These are phyloP conservation scores for Metacarcinus magister DNA, from an alignment of 2,888 invertebrate species.

Conservation along the genomic window DNA sequence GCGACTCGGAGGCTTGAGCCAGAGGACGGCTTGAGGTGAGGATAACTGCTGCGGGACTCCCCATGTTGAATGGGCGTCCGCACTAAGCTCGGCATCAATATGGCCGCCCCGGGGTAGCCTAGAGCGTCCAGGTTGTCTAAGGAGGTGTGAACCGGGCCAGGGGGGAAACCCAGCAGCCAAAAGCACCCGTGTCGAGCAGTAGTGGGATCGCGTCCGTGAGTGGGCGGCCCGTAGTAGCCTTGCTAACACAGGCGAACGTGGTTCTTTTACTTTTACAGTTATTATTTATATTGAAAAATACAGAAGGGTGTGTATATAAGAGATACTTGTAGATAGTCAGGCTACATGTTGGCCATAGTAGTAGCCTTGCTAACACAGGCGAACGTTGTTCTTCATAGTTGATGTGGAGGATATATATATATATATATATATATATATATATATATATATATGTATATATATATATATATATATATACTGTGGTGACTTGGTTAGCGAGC, in stretches of 20 bases:
- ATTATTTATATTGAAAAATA: not conserved
- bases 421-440: too few relatives aligned
- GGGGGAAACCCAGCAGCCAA: slow-evolving; percentile 99
- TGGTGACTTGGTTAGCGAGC: too few relatives aligned
- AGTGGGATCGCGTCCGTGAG: slow-evolving; percentile 99
- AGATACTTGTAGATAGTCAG: too few relatives aligned
- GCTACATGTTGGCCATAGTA: too few relatives aligned
- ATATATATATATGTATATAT: too few relatives aligned
- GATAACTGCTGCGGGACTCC: slow-evolving; percentile 69
- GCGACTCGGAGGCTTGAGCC: slow-evolving; percentile 71
- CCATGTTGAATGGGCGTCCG: slow-evolving; percentile 78
- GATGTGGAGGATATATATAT: too few relatives aligned
- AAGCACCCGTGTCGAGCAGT: slow-evolving; percentile 99
- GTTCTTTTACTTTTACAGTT: not conserved
- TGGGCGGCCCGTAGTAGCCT: slow-evolving; percentile 85
- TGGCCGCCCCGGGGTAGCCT: slow-evolving; percentile 69
- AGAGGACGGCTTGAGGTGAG: slow-evolving; percentile 61
- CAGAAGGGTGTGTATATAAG: too few relatives aligned
- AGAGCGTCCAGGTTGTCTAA: slow-evolving; percentile 87
- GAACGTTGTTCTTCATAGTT: too few relatives aligned
- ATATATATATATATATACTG: too few relatives aligned
- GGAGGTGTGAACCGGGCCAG: slow-evolving; percentile 99
- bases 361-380: too few relatives aligned
- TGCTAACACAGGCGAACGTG: slow-evolving; percentile 58
- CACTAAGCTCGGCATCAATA: slow-evolving; percentile 79